Base-by-base conservation (phyloP, 2,888 invertebrate genomes). In the Biston stratarius region DNA sequence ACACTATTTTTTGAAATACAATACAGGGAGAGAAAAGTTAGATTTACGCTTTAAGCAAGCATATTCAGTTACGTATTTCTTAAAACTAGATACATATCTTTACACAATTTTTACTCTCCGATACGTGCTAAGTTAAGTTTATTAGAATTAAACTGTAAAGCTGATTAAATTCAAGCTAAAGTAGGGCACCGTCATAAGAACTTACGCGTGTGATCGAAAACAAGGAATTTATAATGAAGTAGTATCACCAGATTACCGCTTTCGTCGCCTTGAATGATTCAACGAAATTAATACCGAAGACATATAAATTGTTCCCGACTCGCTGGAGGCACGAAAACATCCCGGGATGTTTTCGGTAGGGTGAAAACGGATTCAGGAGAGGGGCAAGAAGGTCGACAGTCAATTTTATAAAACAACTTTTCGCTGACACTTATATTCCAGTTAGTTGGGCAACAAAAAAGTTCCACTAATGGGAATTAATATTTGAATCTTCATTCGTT, bases 241-340 rank as follows among this genome's bases (percentile, higher is more conserved):
- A 6, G 9, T 42, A 33, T 8, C 42, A 42, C 40, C 33, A 42
- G 55, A 55, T 55, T 55, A 55, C 42, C 24, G 42, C 24, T 14
- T 57, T 34, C 38, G 49, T 15, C 10, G 55, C 38, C 49, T 57
- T 57, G 45, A 63, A 63, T 63, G 9, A 63, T 63, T 63, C 49
- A 57, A 57, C 49, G 40, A 36, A 57, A 63, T 63, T 63, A 51
- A 57, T 63, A 24, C 48, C 56, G 49, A 44, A 49, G 38, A 63
- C 56, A 63, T 48, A 47, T 49, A 56, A 36, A 61, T 61, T 44
- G 51, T 53, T 61, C 24, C 14, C 36, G 44, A 57, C 24, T 40
- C 8, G 48, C 38, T 59, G 6, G 59, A 36, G 33, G 59, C 49
- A 33, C 10, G n/a, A 59, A 58, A 59, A 49, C 14, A 49, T 49